Evolutionary conservation across 2,888 invertebrate genomes (phyloP).

Genomic region (Scrobipalpa atriplicella): DNA sequence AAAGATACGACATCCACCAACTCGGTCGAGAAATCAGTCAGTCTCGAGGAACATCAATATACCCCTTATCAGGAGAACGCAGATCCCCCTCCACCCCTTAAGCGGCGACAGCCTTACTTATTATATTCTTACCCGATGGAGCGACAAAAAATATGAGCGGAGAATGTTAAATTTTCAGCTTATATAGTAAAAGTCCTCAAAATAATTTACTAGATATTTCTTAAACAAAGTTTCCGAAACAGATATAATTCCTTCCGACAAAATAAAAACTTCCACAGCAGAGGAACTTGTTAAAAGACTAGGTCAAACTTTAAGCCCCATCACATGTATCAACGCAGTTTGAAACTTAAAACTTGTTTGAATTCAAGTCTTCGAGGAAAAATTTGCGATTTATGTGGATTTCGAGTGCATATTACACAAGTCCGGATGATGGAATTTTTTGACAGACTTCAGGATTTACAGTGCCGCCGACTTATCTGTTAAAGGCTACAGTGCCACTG

Average conservation of each 20-base stretch:
- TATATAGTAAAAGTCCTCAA: too few relatives aligned
- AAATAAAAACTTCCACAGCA: slow-evolving; percentile 22
- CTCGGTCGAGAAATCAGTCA: slow-evolving; percentile 48
- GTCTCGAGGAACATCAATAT: slow-evolving; percentile 34
- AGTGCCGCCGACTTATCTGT: too few relatives aligned
- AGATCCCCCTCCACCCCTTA: neutral
- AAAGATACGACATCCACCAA: slow-evolving; percentile 41
- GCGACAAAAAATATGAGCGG: slow-evolving; percentile 21
- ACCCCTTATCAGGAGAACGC: slow-evolving; percentile 26
- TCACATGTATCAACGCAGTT: slow-evolving; percentile 61
- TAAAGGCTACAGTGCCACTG: too few relatives aligned
- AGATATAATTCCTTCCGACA: neutral
- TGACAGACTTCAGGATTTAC: too few relatives aligned
- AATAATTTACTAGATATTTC: neutral
- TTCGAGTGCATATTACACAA: neutral
- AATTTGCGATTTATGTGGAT: slow-evolving; percentile 41
- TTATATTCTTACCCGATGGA: slow-evolving; percentile 23
- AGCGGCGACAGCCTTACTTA: neutral
- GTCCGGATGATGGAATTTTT: neutral
- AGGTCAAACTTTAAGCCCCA: slow-evolving; percentile 50
- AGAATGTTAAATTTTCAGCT: neutral
- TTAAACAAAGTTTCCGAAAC: neutral
- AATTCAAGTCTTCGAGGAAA: slow-evolving; percentile 53
- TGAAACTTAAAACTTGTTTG: slow-evolving; percentile 56
- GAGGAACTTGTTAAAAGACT: slow-evolving; percentile 34